Conservation (phyloP, 2,113 vertebrate genomes). For the Pithys albifrons region DNA sequence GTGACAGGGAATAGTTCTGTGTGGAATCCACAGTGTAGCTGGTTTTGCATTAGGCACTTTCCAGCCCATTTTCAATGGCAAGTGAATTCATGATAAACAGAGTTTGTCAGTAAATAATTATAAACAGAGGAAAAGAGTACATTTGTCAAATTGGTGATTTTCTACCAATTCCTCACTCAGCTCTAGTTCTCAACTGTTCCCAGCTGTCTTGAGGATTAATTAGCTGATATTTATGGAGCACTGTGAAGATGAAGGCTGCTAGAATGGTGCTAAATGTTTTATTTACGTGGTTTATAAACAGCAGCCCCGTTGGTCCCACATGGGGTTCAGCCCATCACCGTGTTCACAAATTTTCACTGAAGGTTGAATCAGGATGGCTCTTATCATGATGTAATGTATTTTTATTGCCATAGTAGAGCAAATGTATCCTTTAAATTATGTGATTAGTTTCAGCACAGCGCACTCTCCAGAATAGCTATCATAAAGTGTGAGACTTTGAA, state of each 20-base stretch:
- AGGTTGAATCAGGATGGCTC: conserved; percentile 55
- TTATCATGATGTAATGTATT: conserved; percentile 45
- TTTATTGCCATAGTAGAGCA: conserved; percentile 40
- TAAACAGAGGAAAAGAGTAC: background rate
- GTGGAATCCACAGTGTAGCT: rapidly evolving
- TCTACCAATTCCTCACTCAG: background rate
- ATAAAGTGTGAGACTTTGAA: conserved; percentile 50
- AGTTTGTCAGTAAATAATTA: background rate
- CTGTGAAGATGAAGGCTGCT: background rate
- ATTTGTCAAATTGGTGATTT: conserved; percentile 28
- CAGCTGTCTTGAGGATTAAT: conserved; percentile 53
- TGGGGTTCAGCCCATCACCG: background rate
- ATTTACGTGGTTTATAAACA: conserved; percentile 55
- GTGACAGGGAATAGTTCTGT: background rate
- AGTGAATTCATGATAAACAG: background rate
- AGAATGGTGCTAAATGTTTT: conserved; percentile 48
- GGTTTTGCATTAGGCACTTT: background rate
- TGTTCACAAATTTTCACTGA: conserved; percentile 22
- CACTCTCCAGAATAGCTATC: conserved; percentile 52
- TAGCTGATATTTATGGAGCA: conserved; percentile 58
- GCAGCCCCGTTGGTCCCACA: background rate
- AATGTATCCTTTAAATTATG: conserved; percentile 64
- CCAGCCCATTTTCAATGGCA: background rate
- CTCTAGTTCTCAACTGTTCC: background rate
- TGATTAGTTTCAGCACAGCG: conserved; percentile 59